Base-by-base conservation (phyloP, 2,797 vertebrate genomes). In the Pogoniulus pusillus region DNA sequence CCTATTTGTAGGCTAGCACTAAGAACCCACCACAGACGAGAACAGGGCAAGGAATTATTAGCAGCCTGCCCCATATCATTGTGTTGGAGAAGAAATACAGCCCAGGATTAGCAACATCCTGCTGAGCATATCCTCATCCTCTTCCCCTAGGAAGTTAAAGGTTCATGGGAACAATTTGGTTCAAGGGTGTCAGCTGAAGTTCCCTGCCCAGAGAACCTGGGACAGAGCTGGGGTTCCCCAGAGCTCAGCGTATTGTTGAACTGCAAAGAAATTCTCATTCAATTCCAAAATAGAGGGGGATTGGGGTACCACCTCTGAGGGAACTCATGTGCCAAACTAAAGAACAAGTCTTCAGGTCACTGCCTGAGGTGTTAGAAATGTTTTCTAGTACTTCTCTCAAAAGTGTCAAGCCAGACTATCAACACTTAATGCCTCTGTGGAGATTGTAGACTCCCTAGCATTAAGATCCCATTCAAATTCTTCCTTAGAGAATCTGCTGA, bases 101-200 rank as follows among this genome's bases (percentile, higher is more conserved):
- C 69, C 62, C 82, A 82, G 90, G 72, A 93, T 71, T 10, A 93
- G 77, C 83, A 87, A 84, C 77, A 89, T 87, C 80, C 87, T 86
- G 82, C 82, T 55, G 41, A 73, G 63, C 15, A 87, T 74, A 85
- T 26, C 70, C 27, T 75, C 18, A 29, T 6, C 58, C 58, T 79
- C 69, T 29, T 49, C n/a, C 26, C 32, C 51, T 45, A 78, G 76
- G 70, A 82, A 83, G 55, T 29, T 53, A 24, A 85, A 64, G 35
- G 84, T 34, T 75, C 0, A 0, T 37, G 43, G 74, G 37, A 76
- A 22, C 19, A 24, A 7, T 17, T 1, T 47, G 65, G 35, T 34
- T 54, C 65, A 20, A 57, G 85, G 35, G 70, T 37, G 26, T 34
- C 59, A 23, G 15, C 6, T 51, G n/a, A 65, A n/a, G n/a, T n/a